phyloP scores from a whole-genome alignment of 2,113 vertebrate species.

The Oncorhynchus gorbuscha region DNA sequence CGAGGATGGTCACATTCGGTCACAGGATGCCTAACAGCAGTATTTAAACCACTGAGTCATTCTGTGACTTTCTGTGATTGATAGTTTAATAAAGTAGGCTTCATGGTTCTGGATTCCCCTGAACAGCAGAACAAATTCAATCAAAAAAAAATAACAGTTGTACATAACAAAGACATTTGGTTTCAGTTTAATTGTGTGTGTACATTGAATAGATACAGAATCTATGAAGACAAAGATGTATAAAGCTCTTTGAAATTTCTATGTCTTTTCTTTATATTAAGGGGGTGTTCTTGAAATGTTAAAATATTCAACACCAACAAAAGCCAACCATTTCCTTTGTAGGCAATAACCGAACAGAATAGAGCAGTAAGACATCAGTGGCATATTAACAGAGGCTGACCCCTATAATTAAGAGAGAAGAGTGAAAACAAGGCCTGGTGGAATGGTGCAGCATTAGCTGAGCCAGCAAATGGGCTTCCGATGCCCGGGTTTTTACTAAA shows the following conservation, averaged over 20 bases:
- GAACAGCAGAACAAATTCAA: neutral
- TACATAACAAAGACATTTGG: neutral
- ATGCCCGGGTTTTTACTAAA: slow-evolving; percentile 74
- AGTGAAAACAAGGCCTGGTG: slow-evolving; percentile 50
- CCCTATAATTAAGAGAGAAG: slow-evolving; percentile 3
- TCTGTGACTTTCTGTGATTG: neutral
- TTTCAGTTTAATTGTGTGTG: too few species aligned
- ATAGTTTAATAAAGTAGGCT: neutral
- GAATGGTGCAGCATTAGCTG: slow-evolving; percentile 61
- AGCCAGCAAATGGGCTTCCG: slow-evolving; percentile 56
- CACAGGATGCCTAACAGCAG: too few species aligned
- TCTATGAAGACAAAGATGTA: too few species aligned
- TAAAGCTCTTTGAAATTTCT: too few species aligned
- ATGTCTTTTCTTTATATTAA: too few species aligned
- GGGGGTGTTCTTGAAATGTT: too few species aligned
- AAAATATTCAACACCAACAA: too few species aligned
- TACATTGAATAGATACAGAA: too few species aligned
- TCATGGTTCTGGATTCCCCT: too few species aligned
- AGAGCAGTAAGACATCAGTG: neutral
- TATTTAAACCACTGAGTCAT: neutral
- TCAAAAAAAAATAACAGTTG: neutral
- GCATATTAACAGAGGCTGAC: neutral
- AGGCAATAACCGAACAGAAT: neutral
- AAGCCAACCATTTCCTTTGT: too few species aligned
- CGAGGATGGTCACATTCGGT: too few species aligned